Evolutionary conservation across 2,113 vertebrate genomes (phyloP), one percentile per base, ranked within the genome.

Genomic region (Passer montanus): DNA sequence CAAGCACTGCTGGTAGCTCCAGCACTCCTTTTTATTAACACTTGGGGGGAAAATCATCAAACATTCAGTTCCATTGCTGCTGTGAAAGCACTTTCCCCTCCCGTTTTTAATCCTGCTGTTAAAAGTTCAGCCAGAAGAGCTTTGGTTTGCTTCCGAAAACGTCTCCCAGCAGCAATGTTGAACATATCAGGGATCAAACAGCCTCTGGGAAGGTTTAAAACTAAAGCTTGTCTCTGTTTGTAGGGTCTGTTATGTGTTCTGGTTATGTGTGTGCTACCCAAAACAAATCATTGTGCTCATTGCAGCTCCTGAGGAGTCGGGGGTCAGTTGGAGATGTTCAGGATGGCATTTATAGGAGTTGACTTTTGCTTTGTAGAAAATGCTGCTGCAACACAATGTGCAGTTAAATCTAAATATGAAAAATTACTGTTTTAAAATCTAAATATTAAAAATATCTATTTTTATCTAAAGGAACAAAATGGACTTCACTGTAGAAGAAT

Each of bases 31-130:
- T 97, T 97, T 96, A 93, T 97, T 96, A 94, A 80, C 67, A 79
- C 88, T 94, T 87, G 33, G 55, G 88, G 90, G 89, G 35, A 70
- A 96, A 95, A 90, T 68, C 96, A 97, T 96, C 89, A 95, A 95
- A 81, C 17, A 68, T 73, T 63, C 59, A 19, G 28, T 83, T 96
- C 84, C 68, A 82, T 75, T 95, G 94, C 85, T 76, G 31, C 72
- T 94, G 63, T 67, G 75, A 58, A 84, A 90, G 55, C n/a, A 39
- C 26, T 62, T 49, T 24, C 19, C 66, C 35, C 50, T 44, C 30
- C 63, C 39, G 39, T 64, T 76, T 82, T 68, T 67, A 66, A 84
- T 60, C 49, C 30, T 37, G 43, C 43, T 66, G 7, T 62, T 67
- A 41, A 58, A 66, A 87, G 26, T 50, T 83, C 43, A 63, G 47